These are phyloP conservation scores for Jacana jacana DNA, from an alignment of 2,113 vertebrate species.

Conservation along the genomic window DNA sequence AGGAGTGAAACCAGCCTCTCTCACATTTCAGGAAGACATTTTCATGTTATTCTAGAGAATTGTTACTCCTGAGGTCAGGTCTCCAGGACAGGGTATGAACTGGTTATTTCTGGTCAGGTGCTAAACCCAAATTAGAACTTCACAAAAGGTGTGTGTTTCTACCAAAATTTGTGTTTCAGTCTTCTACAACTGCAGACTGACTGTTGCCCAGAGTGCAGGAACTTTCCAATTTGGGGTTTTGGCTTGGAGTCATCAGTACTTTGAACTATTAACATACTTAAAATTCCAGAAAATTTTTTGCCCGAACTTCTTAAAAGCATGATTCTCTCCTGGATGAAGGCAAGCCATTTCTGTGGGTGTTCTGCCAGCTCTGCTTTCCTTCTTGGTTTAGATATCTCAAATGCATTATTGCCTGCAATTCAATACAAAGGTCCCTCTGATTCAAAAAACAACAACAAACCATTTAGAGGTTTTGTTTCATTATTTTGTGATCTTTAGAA, in stretches of 20 bases:
- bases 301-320: neutral
- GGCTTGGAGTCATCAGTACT: neutral
- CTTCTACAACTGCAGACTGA: neutral
- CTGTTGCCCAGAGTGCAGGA: neutral
- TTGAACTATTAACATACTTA: neutral
- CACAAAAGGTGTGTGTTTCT: neutral
- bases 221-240: slow-evolving; percentile 18
- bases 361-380: neutral
- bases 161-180: neutral
- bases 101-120: neutral
- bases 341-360: neutral
- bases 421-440: neutral
- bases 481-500: neutral
- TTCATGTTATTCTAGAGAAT: neutral
- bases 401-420: neutral
- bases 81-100: neutral
- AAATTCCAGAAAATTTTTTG: slow-evolving; percentile 22
- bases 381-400: neutral
- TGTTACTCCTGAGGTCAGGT: neutral
- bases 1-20: neutral
- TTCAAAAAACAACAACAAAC: neutral
- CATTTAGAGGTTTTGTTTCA: neutral
- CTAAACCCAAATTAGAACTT: neutral
- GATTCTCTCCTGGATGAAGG: neutral
- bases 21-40: neutral